These are phyloP conservation scores for Diaprepes abbreviatus DNA, from an alignment of 2,888 invertebrate genomes.

Conservation along the genomic window DNA sequence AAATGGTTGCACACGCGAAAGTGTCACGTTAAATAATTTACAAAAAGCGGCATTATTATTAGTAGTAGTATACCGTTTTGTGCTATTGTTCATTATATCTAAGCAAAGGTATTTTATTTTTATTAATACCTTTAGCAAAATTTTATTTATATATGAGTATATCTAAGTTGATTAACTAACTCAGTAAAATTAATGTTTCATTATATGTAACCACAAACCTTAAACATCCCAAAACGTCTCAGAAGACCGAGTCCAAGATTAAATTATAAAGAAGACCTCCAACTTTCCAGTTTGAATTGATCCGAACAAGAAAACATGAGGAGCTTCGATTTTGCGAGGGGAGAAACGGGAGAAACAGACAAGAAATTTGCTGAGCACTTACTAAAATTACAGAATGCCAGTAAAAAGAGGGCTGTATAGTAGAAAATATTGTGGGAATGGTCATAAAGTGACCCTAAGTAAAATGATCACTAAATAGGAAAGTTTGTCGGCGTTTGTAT, in stretches of 20 bases:
- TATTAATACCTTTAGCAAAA: no score
- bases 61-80: no score
- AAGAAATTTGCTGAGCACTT: conserved; percentile 48
- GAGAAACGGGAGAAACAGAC: conserved; percentile 35
- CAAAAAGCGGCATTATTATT: no score
- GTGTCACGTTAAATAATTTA: no score
- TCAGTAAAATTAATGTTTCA: conserved; percentile 24
- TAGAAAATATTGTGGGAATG: conserved; percentile 19
- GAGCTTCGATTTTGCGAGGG: conserved; percentile 19
- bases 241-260: conserved; percentile 28
- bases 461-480: conserved; percentile 8
- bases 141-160: no score
- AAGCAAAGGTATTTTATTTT: no score
- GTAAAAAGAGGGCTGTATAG: conserved; percentile 3
- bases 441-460: conserved; percentile 14
- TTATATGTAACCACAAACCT: neutral
- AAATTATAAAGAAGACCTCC: conserved; percentile 43
- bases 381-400: conserved; percentile 39
- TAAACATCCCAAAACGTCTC: conserved; percentile 24
- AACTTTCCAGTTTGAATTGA: conserved; percentile 36
- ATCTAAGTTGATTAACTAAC: no score
- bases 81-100: no score
- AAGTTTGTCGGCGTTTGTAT: neutral
- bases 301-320: conserved; percentile 32
- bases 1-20: no score